Base-by-base conservation (phyloP, 2,888 invertebrate genomes). In the Biston betularia region DNA sequence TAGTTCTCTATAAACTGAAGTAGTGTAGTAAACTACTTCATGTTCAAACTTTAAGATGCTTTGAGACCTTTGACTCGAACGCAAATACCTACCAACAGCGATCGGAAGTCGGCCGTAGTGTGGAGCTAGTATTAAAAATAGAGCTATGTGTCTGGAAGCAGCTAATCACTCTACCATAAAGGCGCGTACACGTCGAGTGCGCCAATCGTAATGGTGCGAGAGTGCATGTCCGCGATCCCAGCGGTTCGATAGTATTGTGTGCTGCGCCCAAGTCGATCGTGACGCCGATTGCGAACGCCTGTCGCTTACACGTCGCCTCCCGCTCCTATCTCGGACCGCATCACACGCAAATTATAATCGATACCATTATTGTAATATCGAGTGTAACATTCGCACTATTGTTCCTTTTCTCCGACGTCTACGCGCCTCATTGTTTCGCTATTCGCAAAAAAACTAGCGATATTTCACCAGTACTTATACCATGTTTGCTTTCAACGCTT, bases 281-380 rank as follows among this genome's bases (percentile, higher is more conserved):
- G 86, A 83, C 88, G 88, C 83, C 89, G 92, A 92, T 92, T 89
- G 86, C 87, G 84, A 80, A 80, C 83, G 87, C 85, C 92, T 92
- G 92, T 93, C 93, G 90, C 90, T 92, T 90, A 90, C 87, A 85
- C 89, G 92, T 92, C 92, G 90, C 89, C 87, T 88, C 85, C 80
- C 84, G 81, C 84, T 84, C 82, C 79, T 93, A 93, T 92, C 93
- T 84, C 85, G 71, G 74, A 82, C 85, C 85, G 87, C 86, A 93
- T 93, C 93, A 89, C 92, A 93, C 93, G 93, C 93, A 93, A 93
- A 93, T 93, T 93, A 93, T 93, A 92, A 93, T 91, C 93, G 93
- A 93, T 92, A 92, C 93, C 92, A 93, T 92, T 93, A 93, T 93
- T 93, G 93, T 93, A 91, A 92, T 90, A 92, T 89, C 87, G 86